Percentiles rank a stretch among this genome's conserved stretches.
Conservation (phyloP, 2,797 vertebrate species). For the Paramormyrops hopkinsi region DNA sequence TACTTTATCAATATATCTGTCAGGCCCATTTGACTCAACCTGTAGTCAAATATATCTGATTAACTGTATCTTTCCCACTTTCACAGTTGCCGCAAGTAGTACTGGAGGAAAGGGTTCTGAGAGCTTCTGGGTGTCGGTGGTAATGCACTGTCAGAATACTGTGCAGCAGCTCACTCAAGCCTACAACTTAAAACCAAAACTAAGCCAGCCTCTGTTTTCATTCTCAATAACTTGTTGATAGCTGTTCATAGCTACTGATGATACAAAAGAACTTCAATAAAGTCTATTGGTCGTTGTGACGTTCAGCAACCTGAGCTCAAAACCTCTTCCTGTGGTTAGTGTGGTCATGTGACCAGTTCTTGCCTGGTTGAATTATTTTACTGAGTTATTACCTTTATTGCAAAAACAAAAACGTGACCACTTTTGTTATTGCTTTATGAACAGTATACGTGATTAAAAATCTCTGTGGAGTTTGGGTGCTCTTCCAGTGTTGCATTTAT, state of each 20-base stretch:
- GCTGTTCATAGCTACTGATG: background rate
- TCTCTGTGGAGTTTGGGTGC: background rate
- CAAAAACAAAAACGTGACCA: background rate
- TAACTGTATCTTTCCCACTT: background rate
- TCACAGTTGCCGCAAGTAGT: background rate
- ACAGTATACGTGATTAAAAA: background rate
- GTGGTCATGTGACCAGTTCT: background rate
- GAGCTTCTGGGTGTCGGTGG: background rate
- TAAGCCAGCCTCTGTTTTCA: background rate
- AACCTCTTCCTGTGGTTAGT: background rate
- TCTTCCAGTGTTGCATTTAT: background rate
- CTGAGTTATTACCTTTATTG: background rate
- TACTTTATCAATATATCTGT: background rate
- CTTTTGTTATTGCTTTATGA: background rate
- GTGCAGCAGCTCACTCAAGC: background rate
- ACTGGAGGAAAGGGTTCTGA: background rate
- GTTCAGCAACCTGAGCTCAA: background rate
- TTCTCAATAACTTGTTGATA: background rate
- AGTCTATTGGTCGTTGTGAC: background rate
- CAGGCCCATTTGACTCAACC: background rate
- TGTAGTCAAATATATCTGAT: background rate
- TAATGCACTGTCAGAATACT: background rate
- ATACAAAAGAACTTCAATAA: background rate
- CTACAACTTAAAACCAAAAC: background rate
- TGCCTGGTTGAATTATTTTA: background rate